Evolutionary conservation across 1,140 invertebrate genomes (phyloP), one percentile per base, ranked within the genome.

Genomic region (Parasteatoda tepidariorum): DNA sequence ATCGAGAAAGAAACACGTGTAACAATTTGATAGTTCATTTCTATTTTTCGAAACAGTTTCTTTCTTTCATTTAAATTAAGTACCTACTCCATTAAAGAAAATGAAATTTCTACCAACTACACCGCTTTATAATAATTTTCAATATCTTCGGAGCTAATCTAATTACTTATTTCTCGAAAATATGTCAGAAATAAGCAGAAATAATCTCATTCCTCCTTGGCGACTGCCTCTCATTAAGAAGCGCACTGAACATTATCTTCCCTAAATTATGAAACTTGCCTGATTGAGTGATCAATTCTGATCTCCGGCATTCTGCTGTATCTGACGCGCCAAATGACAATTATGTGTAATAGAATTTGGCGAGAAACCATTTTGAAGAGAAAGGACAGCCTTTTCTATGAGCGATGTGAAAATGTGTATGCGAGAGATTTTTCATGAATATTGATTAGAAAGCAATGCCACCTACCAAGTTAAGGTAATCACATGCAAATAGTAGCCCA

Each of bases 291-390:
- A 64, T 66, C 74, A 33, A 59, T 78, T 75, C 41, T 9, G 31
- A 41, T 28, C 59, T 66, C 6, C 41, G 54, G 33, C 54, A 79
- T 48, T n/a, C n/a, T n/a, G n/a, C n/a, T 68, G 38, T 68, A 48
- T 24, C 64, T 18, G 26, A 41, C 9, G 31, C 41, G 15, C n/a
- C n/a, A 67, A 57, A 79, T 79, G 28, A 30, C 64, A 79, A 79
- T 79, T 79, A 79, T 22, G 38, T 62, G 34, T 79, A 79, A 79
- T 79, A 79, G 26, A 79, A 66, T 79, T 79, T 79, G 33, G 61
- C 76, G 66, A 68, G n/a, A 26, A 61, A 75, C 24, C 30, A 18
- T 22, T 30, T 68, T 68, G 73, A 76, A 59, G 31, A 74, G 71
- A 31, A 34, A 9, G 41, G 76, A 79, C 64, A 79, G 22, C 30